phyloP scores from a whole-genome alignment of 1,140 invertebrate genomes.

The Neodiprion lecontei region DNA sequence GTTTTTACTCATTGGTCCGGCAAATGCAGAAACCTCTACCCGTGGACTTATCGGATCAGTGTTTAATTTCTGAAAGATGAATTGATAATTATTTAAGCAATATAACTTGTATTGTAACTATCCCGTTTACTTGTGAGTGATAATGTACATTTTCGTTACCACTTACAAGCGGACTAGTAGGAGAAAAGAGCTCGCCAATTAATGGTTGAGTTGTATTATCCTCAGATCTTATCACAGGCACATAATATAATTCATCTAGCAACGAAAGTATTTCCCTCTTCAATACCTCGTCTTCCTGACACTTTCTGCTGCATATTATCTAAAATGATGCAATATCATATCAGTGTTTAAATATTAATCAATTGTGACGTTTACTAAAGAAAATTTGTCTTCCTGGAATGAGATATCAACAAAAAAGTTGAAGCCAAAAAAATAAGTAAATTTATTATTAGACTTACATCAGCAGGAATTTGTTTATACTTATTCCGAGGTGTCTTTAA shows the following conservation, averaged over 20 bases:
- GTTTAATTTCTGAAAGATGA: conserved; percentile 65
- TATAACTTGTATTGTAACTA: not conserved
- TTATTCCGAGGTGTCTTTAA: conserved; percentile 76
- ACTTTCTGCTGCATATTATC: conserved; percentile 71
- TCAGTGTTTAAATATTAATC: conserved; percentile 24
- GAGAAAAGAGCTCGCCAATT: conserved; percentile 79
- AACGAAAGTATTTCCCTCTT: conserved; percentile 67
- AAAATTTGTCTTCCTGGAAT: not conserved
- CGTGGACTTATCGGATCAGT: conserved; percentile 70
- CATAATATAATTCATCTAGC: conserved; percentile 79
- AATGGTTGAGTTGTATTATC: conserved; percentile 75
- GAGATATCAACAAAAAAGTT: conserved; percentile 19
- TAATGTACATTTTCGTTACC: conserved; percentile 20
- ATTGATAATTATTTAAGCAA: conserved; percentile 21
- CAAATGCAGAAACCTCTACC: conserved; percentile 79
- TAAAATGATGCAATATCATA: conserved; percentile 44
- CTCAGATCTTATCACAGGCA: conserved; percentile 80
- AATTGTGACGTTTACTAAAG: conserved; percentile 10
- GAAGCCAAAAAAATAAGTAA: conserved; percentile 8
- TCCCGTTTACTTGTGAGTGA: conserved; percentile 17
- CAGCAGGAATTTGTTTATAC: conserved; percentile 73
- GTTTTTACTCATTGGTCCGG: conserved; percentile 82
- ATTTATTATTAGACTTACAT: conserved; percentile 65
- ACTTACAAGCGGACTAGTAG: conserved; percentile 69
- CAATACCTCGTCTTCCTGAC: conserved; percentile 49